Conservation (phyloP, 2,888 invertebrate genomes). For the Cybosia mesomella region DNA sequence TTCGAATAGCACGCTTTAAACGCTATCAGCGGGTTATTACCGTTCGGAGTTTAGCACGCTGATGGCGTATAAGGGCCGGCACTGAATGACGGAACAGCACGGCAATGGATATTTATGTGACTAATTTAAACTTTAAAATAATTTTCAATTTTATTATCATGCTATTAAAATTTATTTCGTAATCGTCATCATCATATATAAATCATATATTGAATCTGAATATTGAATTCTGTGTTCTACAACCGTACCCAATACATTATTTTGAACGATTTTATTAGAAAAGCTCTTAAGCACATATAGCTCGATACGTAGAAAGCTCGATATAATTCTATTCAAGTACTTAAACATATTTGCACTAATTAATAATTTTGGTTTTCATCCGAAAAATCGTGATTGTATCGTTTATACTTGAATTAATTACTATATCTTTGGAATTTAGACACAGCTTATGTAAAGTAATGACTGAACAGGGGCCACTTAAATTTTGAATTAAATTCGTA, state of each 20-base stretch:
- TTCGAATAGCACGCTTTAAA: background rate
- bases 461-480: conserved; percentile 48
- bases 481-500: conserved; percentile 57
- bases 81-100: background rate
- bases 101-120: background rate
- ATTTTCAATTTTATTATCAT: no score
- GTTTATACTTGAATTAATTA: conserved; percentile 26
- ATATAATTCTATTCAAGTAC: conserved; percentile 42
- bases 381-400: conserved; percentile 43
- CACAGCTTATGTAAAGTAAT: background rate
- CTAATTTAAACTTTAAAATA: no score
- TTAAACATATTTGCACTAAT: conserved; percentile 38
- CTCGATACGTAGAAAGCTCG: conserved; percentile 46
- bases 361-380: conserved; percentile 51
- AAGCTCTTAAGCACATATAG: conserved; percentile 43
- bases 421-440: conserved; percentile 38
- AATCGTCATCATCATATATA: no score
- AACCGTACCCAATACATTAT: conserved; percentile 35
- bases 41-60: background rate
- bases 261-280: conserved; percentile 41
- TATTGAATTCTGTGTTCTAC: no score
- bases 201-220: no score
- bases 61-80: background rate
- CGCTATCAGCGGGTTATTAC: background rate
- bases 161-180: background rate